These are phyloP conservation scores for Diadumene lineata DNA, from an alignment of 92 coral and sea anemone genomes.

Conservation along the genomic window DNA sequence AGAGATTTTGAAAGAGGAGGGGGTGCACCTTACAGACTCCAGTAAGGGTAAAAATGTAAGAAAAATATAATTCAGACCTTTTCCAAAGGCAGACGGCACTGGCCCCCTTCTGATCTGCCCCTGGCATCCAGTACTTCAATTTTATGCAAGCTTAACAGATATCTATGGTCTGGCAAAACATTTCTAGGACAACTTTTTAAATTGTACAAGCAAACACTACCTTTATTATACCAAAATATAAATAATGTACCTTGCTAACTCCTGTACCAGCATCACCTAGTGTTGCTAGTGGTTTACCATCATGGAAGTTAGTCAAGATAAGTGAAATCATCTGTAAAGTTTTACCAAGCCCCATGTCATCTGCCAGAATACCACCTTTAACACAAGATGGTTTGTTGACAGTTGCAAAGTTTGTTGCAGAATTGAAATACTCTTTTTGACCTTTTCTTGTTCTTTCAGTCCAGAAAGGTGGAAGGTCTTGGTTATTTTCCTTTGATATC, in stretches of 20 bases:
- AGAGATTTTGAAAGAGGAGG: no score
- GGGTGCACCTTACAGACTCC: no score
- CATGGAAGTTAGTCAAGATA: slow-evolving; percentile 69
- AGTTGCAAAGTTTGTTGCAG: slow-evolving; percentile 74
- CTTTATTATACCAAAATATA: no score
- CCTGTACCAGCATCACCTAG: slow-evolving; percentile 58
- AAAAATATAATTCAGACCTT: no score
- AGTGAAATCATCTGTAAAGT: slow-evolving; percentile 71
- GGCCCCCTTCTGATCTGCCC: no score
- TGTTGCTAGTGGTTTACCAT: slow-evolving; percentile 64
- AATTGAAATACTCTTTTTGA: slow-evolving; percentile 57
- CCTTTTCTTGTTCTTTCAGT: slow-evolving; percentile 50
- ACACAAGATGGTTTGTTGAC: slow-evolving; percentile 58
- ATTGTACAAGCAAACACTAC: no score
- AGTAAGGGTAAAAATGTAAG: no score
- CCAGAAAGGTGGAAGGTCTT: slow-evolving; percentile 83
- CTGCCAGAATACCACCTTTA: slow-evolving; percentile 78
- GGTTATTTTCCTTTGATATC: slow-evolving; percentile 65
- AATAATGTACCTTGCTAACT: neutral
- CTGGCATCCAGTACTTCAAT: no score
- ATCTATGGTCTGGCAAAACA: no score
- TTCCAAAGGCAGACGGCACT: no score
- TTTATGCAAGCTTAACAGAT: no score
- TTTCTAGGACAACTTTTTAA: no score
- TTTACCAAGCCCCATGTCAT: slow-evolving; percentile 89